phyloP scores from a whole-genome alignment of 2,113 vertebrate genomes.

The Notarius quadriscutis region DNA sequence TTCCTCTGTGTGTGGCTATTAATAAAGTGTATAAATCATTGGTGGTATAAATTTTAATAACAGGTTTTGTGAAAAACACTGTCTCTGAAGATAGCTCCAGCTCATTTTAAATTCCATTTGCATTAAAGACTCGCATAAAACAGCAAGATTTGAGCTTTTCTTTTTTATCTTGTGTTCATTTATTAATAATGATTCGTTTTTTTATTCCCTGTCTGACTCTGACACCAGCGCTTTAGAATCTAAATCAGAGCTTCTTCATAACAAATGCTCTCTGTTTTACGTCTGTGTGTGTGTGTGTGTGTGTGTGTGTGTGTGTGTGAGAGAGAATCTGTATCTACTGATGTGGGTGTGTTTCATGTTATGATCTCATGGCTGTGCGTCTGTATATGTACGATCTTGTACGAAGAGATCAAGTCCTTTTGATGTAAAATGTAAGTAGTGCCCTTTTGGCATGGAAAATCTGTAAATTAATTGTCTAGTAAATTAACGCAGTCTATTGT shows the following conservation, averaged over 20 bases:
- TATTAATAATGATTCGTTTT: conserved; percentile 76
- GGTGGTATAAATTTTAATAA: conserved; percentile 81
- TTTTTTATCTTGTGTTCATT: conserved; percentile 72
- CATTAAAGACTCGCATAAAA: conserved; percentile 84
- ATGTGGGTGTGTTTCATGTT: conserved; percentile 2
- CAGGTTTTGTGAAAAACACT: conserved; percentile 72
- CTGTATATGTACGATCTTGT: background rate
- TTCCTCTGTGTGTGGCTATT: conserved; percentile 68
- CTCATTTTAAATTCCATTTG: conserved; percentile 85
- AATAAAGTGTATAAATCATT: conserved; percentile 82
- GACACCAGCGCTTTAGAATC: conserved; percentile 70
- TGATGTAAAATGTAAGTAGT: conserved; percentile 2
- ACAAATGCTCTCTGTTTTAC: conserved; percentile 56
- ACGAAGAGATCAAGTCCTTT: background rate
- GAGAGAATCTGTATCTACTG: background rate
- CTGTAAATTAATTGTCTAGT: conserved; percentile 21
- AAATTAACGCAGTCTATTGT: conserved; percentile 43
- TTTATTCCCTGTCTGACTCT: conserved; percentile 59
- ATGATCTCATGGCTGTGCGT: background rate
- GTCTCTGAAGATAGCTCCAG: conserved; percentile 74
- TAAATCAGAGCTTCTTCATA: conserved; percentile 71
- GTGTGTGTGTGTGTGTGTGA: background rate
- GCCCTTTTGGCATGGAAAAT: background rate
- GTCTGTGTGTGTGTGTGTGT: conserved; percentile 28
- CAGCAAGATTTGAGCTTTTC: conserved; percentile 69